phyloP scores from a whole-genome alignment of 1,140 invertebrate genomes.

The Contarinia nasturtii region DNA sequence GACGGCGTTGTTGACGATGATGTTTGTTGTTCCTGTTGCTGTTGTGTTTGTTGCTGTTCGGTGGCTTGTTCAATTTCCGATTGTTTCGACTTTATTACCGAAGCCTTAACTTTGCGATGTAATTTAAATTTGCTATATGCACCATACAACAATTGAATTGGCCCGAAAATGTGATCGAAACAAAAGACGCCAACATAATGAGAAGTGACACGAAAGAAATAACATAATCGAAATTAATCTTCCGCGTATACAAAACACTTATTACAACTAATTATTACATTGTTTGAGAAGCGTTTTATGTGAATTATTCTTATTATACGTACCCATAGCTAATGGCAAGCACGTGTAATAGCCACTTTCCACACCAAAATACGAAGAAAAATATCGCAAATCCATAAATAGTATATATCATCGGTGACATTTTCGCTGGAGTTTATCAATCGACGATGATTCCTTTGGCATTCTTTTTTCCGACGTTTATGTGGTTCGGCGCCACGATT shows the following conservation, averaged over 20 bases:
- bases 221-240: not conserved
- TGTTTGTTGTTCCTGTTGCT: too few species aligned
- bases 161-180: too few species aligned
- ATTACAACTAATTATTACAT: too few species aligned
- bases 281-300: too few species aligned
- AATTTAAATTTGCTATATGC: not conserved
- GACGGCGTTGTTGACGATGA: not conserved
- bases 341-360: constrained; percentile 44
- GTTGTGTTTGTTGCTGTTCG: not conserved
- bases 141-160: too few species aligned
- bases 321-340: constrained; percentile 40
- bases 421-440: not conserved
- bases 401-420: constrained; percentile 1
- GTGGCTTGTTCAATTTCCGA: not conserved
- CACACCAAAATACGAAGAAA: constrained; percentile 49
- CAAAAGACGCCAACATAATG: too few species aligned
- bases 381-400: constrained; percentile 42
- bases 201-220: not conserved
- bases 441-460: not conserved
- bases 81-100: not conserved
- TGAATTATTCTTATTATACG: constrained; percentile 8
- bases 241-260: too few species aligned
- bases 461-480: too few species aligned
- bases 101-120: not conserved
- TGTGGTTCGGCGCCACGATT: too few species aligned